Base-by-base conservation (phyloP, 2,113 vertebrate species). In the Galemys pyrenaicus region DNA sequence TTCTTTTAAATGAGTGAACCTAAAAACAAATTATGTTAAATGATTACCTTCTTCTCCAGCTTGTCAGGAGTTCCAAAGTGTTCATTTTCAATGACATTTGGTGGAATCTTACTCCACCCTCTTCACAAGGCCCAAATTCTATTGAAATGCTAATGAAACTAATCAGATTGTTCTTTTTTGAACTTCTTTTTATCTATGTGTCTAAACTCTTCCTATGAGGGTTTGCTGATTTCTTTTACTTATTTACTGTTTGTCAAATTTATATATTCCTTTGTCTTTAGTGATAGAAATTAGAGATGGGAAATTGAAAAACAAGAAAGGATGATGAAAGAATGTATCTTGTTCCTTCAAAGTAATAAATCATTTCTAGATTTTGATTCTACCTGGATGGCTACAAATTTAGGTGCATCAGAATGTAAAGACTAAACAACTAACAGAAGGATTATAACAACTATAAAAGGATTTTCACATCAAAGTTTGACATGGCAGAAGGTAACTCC, bases 21-120 rank as follows among this genome's bases (percentile, higher is more conserved):
- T 87, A 84, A 93, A 88, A 58, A 87, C 16, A 95, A 96, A 95
- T 67, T 77, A 93, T 81, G 30, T 78, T 84, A 94, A 96, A 96
- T 95, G 89, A 94, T 77, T 77, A 95, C 79, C 94, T 89, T 79
- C 41, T 24, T 56, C 17, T 2, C 46, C 62, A 85, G 71, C 58
- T 89, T 91, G 19, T 95, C 82, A 88, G 94, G 49, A 95, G 4
- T 75, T 51, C 67, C 92, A 26, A 83, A 37, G 65, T 37, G 10
- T 58, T 92, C n/a, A 91, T 94, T 91, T 64, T 77, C 6, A 73
- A n/a, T 49, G 71, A 89, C 73, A 44, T 12, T 95, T 80, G 32
- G 75, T 85, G 67, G 26, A 68, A 35, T 96, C 49, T 82, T 62
- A 44, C 39, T 56, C 62, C 46, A 74, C 41, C 58, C 49, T 64